Evolutionary conservation across 53 echinoderm and acorn worm species (phyloP), one percentile per base, ranked within the genome.

Genomic region (Antedon mediterranea): DNA sequence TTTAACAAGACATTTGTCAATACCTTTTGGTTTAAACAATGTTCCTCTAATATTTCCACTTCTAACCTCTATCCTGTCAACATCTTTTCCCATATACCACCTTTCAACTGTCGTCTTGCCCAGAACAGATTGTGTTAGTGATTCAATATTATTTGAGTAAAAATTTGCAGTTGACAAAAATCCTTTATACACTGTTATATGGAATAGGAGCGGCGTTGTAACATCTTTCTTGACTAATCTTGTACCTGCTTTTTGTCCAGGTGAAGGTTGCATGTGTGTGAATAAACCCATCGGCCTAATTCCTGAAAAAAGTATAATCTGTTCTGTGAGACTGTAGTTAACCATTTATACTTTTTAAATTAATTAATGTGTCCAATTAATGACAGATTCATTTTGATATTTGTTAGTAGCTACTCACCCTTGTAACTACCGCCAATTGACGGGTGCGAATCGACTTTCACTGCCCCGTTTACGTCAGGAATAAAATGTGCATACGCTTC

Each of bases 1-100:
- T n/a, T n/a, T n/a, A n/a, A n/a, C n/a, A n/a, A n/a, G n/a, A n/a
- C n/a, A n/a, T n/a, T n/a, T n/a, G n/a, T n/a, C n/a, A n/a, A 26
- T 85, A 89, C 89, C 89, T 83, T 80, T 89, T 3, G 89, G 89
- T 72, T 86, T 83, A 31, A 89, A 83, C 28, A 89, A 73, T 15
- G 73, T 71, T 28, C 89, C 86, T 41, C 83, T 75, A 37, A 86
- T 34, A 4, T 72, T 32, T 15, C 86, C 86, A 11, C 26, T 77
- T 32, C 57, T 43, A 1, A 89, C 80, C 27, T 33, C 31, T 33
- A 86, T 82, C 71, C 72, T 73, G 32, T 89, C 89, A 9, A 89
- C 85, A 30, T 89, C 77, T 44, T 78, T 79, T 30, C 76, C 80
- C 71, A 89, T 57, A 75, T 83, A 89, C 78, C 74, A 76, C 75